A percentile compares a stretch with the other conserved stretches of the same genome.
These are phyloP conservation scores for Sylvilagus bachmani DNA, from an alignment of 2,113 vertebrate genomes.

Conservation along the genomic window DNA sequence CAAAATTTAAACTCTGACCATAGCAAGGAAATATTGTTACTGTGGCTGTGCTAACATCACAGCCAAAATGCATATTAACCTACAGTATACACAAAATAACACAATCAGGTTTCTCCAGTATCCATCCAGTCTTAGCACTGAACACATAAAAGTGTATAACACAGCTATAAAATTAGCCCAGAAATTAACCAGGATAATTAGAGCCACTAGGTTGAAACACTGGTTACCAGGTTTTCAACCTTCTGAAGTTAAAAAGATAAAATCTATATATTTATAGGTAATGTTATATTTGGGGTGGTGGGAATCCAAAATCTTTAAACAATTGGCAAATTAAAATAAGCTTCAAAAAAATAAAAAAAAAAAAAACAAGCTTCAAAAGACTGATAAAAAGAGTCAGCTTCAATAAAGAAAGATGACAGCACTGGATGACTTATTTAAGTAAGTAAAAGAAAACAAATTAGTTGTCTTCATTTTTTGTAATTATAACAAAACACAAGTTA, in stretches of 20 bases:
- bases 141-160: background rate
- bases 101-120: background rate
- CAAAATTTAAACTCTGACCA: conserved; percentile 5
- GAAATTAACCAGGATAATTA: conserved; percentile 48
- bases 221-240: background rate
- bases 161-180: background rate
- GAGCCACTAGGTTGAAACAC: background rate
- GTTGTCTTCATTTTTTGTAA: background rate
- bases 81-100: background rate
- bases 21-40: background rate
- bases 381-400: no score
- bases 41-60: background rate
- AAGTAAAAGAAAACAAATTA: conserved; percentile 17
- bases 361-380: background rate
- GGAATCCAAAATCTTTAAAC: conserved; percentile 14
- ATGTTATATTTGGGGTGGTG: background rate
- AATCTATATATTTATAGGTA: background rate
- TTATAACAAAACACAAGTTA: background rate
- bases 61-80: conserved; percentile 1
- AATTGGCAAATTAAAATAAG: conserved; percentile 43
- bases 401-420: background rate
- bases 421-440: background rate
- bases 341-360: background rate
- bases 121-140: background rate
- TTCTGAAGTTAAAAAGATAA: background rate